phyloP scores from a whole-genome alignment of 2,797 vertebrate genomes.

The Manis pentadactyla region DNA sequence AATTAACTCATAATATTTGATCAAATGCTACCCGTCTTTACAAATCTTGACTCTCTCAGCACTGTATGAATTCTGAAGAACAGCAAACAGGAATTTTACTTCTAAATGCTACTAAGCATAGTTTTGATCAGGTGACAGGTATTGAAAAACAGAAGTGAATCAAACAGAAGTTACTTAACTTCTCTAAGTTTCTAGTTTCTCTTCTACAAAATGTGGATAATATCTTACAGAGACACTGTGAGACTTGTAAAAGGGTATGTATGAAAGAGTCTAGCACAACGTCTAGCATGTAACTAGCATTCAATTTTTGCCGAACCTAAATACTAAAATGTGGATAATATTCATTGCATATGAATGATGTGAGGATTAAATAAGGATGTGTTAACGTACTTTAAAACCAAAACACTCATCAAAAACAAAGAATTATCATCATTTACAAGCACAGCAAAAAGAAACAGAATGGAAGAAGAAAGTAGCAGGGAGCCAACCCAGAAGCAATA shows the following conservation, averaged over 20 bases:
- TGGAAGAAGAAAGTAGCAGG: constrained; percentile 24
- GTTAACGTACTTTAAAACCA: constrained; percentile 20
- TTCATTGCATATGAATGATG: neutral
- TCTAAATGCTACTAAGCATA: constrained; percentile 32
- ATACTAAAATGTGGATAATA: constrained; percentile 35
- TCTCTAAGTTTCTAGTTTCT: constrained; percentile 47
- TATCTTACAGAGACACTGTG: neutral
- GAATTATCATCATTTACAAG: constrained; percentile 48
- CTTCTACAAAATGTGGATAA: constrained; percentile 34
- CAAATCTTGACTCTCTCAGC: constrained; percentile 3
- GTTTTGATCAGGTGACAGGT: constrained; percentile 9
- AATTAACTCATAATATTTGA: constrained; percentile 44
- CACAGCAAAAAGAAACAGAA: constrained; percentile 35
- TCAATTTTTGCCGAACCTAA: neutral
- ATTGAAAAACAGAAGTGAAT: neutral
- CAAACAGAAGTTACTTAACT: neutral
- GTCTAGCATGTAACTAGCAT: neutral
- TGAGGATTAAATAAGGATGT: constrained; percentile 51
- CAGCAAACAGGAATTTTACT: neutral
- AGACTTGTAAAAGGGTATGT: constrained; percentile 4
- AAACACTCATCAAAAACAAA: constrained; percentile 52
- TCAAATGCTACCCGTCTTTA: constrained; percentile 51
- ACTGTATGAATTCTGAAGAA: neutral
- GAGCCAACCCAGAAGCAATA: constrained; percentile 8
- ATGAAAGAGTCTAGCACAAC: neutral